These are phyloP conservation scores for Palythoa heliodiscus DNA, from an alignment of 92 coral and sea anemone species.

Conservation along the genomic window DNA sequence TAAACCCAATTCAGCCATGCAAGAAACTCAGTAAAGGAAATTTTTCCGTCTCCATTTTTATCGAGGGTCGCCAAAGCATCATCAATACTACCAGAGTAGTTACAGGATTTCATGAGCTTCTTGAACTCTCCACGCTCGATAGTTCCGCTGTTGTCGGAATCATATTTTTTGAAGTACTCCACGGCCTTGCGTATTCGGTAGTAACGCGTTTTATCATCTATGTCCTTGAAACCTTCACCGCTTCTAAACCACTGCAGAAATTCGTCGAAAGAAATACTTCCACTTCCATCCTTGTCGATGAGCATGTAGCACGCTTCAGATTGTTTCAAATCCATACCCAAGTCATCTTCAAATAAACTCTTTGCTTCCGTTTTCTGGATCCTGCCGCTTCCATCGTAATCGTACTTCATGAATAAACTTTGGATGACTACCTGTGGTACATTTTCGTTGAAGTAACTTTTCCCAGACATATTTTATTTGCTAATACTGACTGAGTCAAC, in stretches of 20 bases:
- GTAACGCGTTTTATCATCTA: constrained; percentile 71
- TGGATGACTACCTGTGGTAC: constrained; percentile 77
- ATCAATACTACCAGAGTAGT: constrained; percentile 52
- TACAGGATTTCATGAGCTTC: constrained; percentile 60
- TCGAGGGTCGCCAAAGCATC: constrained; percentile 67
- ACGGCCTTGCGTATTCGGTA: constrained; percentile 74
- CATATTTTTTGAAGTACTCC: constrained; percentile 77
- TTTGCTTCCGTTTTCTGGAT: constrained; percentile 68
- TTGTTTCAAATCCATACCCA: constrained; percentile 76
- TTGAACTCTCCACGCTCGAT: constrained; percentile 81
- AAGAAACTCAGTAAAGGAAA: constrained; percentile 87
- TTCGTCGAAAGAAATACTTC: constrained; percentile 77
- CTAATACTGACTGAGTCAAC: background rate
- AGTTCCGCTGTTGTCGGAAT: constrained; percentile 74
- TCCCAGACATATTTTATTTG: constrained; percentile 47
- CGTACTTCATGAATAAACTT: constrained; percentile 86
- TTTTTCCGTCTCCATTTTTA: constrained; percentile 84
- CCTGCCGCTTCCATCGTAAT: constrained; percentile 69
- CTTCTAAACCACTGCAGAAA: constrained; percentile 76
- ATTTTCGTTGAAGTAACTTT: constrained; percentile 65
- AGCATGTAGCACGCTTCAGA: constrained; percentile 72
- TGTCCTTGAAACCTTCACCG: constrained; percentile 61
- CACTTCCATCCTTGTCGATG: constrained; percentile 87
- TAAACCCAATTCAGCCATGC: constrained; percentile 73
- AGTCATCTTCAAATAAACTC: constrained; percentile 60